These are phyloP conservation scores for Salminus brasiliensis DNA, from an alignment of 2,113 vertebrate genomes.

Conservation along the genomic window DNA sequence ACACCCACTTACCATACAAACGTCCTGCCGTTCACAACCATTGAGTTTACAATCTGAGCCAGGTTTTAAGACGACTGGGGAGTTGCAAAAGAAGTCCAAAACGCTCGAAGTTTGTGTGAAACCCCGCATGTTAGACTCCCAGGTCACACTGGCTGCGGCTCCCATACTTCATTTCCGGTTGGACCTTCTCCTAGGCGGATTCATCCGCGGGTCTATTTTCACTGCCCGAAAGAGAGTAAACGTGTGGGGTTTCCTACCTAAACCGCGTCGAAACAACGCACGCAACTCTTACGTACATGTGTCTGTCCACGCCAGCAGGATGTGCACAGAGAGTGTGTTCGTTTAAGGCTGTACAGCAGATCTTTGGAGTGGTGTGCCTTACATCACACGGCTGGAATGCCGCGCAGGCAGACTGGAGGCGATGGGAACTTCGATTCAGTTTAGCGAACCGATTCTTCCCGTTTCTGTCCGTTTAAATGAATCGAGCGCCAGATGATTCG, in stretches of 20 bases:
- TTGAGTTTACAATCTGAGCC: conserved; percentile 28
- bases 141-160: conserved; percentile 64
- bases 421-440: conserved; percentile 55
- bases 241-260: neutral
- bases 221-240: neutral
- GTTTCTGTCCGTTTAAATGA: neutral
- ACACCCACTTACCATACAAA: conserved; percentile 19
- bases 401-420: conserved; percentile 79
- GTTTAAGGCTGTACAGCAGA: conserved; percentile 21
- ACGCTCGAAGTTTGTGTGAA: conserved; percentile 40
- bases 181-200: conserved; percentile 63
- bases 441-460: neutral
- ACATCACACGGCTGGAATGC: conserved; percentile 96
- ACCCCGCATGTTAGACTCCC: conserved; percentile 50
- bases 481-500: neutral
- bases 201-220: conserved; percentile 77
- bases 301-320: neutral
- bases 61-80: neutral
- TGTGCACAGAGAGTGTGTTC: too few species aligned
- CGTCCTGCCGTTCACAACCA: neutral
- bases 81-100: conserved; percentile 25
- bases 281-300: neutral
- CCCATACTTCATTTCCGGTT: conserved; percentile 86
- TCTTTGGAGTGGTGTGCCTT: conserved; percentile 76
- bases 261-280: neutral